Percentiles rank a stretch among this genome's conserved stretches.
phyloP scores from a whole-genome alignment of 2,888 invertebrate species.

The Artemia sinica region DNA sequence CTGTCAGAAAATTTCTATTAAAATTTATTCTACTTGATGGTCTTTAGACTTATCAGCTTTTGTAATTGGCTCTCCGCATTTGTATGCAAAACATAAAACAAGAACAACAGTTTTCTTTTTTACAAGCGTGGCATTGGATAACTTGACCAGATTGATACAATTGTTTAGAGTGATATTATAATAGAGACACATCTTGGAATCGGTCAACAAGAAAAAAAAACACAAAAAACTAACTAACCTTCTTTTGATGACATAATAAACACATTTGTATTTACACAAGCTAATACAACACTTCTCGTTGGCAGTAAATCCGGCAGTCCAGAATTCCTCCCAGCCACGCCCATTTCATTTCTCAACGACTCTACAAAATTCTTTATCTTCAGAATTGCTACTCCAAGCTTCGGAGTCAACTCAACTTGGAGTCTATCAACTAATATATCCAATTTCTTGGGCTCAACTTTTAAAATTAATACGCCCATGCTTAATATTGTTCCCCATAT shows the following conservation, averaged over 20 bases:
- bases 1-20: too few species aligned
- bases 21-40: too few species aligned
- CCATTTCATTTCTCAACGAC: slow-evolving; percentile 4
- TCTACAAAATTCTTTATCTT: slow-evolving; percentile 40
- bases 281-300: slow-evolving; percentile 5
- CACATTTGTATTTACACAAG: slow-evolving; percentile 33
- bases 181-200: too few species aligned
- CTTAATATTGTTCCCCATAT: slow-evolving; percentile 14
- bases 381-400: slow-evolving; percentile 48
- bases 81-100: too few species aligned
- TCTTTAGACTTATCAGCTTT: too few species aligned
- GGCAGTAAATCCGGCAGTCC: background rate
- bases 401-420: slow-evolving; percentile 58
- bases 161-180: too few species aligned
- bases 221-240: background rate
- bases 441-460: slow-evolving; percentile 25
- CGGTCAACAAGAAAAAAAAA: too few species aligned
- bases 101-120: too few species aligned
- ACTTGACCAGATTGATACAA: too few species aligned
- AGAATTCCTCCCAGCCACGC: background rate
- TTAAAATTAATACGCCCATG: slow-evolving; percentile 16
- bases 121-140: too few species aligned
- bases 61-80: too few species aligned
- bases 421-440: slow-evolving; percentile 53
- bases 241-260: background rate